phyloP scores from a whole-genome alignment of 2,888 invertebrate genomes.

The Polietes domitor region DNA sequence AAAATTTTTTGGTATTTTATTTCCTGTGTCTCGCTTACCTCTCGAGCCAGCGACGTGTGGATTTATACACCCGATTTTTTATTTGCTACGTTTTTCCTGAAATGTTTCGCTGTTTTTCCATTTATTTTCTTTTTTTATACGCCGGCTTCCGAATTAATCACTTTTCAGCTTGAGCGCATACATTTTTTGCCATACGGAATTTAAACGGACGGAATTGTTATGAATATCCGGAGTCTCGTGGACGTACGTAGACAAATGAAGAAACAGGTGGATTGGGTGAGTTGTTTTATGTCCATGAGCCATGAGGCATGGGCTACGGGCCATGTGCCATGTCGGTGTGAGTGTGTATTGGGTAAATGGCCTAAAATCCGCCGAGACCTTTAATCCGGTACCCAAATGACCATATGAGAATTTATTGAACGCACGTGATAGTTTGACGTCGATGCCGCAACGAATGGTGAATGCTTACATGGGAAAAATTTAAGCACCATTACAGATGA shows the following conservation, averaged over 20 bases:
- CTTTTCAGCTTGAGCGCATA: slow-evolving; percentile 73
- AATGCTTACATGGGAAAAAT: slow-evolving; percentile 36
- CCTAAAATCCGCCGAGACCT: slow-evolving; percentile 69
- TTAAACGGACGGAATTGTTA: slow-evolving; percentile 28
- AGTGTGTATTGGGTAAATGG: slow-evolving; percentile 51
- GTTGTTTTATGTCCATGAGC: background rate
- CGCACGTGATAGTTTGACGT: slow-evolving; percentile 76
- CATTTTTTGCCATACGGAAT: slow-evolving; percentile 45
- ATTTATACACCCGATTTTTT: slow-evolving; percentile 55
- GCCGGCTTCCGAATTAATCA: slow-evolving; percentile 75
- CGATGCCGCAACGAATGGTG: slow-evolving; percentile 16
- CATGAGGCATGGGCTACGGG: background rate
- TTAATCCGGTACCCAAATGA: slow-evolving; percentile 73
- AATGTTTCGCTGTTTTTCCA: slow-evolving; percentile 26
- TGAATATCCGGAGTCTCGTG: slow-evolving; percentile 13
- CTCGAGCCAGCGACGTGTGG: slow-evolving; percentile 31
- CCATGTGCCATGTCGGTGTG: slow-evolving; percentile 2
- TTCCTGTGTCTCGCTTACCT: slow-evolving; percentile 27
- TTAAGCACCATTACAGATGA: slow-evolving; percentile 67
- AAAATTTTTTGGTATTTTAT: slow-evolving; percentile 58
- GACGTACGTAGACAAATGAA: slow-evolving; percentile 39
- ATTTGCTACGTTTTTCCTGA: background rate
- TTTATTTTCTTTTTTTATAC: slow-evolving; percentile 47
- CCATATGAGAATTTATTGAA: slow-evolving; percentile 76
- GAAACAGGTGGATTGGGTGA: slow-evolving; percentile 36